Base-by-base conservation (phyloP, 1,140 invertebrate species). In the Bilobella aurantiaca region DNA sequence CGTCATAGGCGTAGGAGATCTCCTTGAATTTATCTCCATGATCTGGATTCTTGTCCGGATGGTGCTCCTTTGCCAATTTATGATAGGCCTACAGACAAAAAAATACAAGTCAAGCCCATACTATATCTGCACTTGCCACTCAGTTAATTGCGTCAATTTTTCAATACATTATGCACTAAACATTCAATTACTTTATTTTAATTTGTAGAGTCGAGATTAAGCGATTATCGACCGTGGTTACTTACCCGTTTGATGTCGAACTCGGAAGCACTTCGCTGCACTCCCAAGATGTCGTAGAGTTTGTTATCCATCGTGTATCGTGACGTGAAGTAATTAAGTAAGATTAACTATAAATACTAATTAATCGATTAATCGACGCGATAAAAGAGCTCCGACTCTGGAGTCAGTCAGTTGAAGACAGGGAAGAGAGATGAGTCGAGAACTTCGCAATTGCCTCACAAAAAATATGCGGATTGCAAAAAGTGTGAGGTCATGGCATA, bases 231-330 rank as follows among this genome's bases (percentile, higher is more conserved):
- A 31, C 18, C 29, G 18, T 53, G 3, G 65, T 14, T 34, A 74
- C 75, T 82, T 83, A 92, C 91, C 83, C 90, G 88, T 81, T 92
- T 93, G 68, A 94, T 90, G 82, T 93, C 90, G 18, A 81, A 79
- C 74, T 89, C 86, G 63, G 84, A 82, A 64, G 89, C 87, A 78
- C 80, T 84, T 79, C 84, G 85, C 66, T 79, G 77, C 58, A 93
- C 90, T 66, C 87, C 87, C 71, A 93, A 80, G 74, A 91, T 79
- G 69, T 91, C 87, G 75, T 94, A 94, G 67, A 94, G 81, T 77
- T 87, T 86, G 74, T 84, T 85, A 81, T 92, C 88, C 28, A 42
- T 23, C n/a, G n/a, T n/a, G n/a, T n/a, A n/a, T n/a, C n/a, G n/a
- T n/a, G n/a, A n/a, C n/a, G n/a, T n/a, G n/a, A n/a, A n/a, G n/a